Conservation (phyloP, 2,797 vertebrate species). For the Sebastes umbrosus region DNA sequence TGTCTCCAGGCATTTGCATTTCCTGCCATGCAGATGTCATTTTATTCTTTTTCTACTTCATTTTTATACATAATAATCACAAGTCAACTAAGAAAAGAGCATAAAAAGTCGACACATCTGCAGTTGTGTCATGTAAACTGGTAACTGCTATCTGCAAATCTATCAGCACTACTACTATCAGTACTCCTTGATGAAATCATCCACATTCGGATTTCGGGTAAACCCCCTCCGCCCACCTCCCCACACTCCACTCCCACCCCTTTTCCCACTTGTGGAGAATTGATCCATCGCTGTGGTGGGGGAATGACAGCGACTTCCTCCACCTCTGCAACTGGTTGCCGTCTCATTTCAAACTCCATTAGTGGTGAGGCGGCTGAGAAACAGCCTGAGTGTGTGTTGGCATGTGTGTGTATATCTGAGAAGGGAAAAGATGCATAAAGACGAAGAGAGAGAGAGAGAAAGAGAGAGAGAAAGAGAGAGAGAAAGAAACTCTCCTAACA, state of each 20-base stretch:
- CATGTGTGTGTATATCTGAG: background rate
- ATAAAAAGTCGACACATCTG: background rate
- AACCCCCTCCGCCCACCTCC: background rate
- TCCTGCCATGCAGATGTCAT: background rate
- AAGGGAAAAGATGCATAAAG: background rate
- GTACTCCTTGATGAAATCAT: constrained; percentile 5
- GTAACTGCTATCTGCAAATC: background rate
- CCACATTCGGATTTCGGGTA: background rate
- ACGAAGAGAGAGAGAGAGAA: background rate
- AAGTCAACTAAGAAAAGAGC: background rate
- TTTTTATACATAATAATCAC: background rate
- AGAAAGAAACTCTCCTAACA: constrained; percentile 28
- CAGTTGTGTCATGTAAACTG: constrained; percentile 8
- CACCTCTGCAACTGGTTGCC: constrained; percentile 40
- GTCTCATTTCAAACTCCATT: constrained; percentile 63
- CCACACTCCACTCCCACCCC: background rate
- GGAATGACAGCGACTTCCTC: constrained; percentile 57
- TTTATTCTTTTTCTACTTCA: background rate
- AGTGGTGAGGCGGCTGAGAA: constrained; percentile 10
- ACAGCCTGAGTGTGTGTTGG: background rate
- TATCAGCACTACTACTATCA: background rate
- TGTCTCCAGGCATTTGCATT: background rate
- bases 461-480: background rate
- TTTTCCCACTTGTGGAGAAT: constrained; percentile 40
- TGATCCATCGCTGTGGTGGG: constrained; percentile 42